Conservation (phyloP, 2,888 invertebrate species). For the Campoplex capitator region DNA sequence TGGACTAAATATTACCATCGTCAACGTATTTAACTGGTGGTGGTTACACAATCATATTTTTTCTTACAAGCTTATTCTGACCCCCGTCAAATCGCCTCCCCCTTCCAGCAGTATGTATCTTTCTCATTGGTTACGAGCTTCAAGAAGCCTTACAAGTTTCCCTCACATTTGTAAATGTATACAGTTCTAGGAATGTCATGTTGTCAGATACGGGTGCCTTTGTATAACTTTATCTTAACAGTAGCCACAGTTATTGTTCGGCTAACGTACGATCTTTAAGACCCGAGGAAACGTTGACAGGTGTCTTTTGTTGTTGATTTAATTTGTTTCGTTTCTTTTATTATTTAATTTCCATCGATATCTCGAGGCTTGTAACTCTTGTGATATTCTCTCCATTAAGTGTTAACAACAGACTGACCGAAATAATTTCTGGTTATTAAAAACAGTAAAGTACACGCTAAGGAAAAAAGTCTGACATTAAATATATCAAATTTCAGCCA, state of each 20-base stretch:
- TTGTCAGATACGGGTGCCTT: conserved; percentile 20
- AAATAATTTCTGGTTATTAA: not conserved
- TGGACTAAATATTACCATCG: not conserved
- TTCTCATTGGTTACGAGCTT: conserved; percentile 76
- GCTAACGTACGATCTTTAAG: conserved; percentile 8
- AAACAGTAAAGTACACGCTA: not conserved
- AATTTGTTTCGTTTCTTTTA: not conserved
- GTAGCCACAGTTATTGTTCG: conserved; percentile 13
- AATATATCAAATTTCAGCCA: conserved; percentile 3
- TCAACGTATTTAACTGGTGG: not conserved
- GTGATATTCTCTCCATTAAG: not conserved
- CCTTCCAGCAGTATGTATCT: conserved; percentile 73
- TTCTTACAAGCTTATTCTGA: conserved; percentile 72
- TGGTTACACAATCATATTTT: conserved; percentile 73
- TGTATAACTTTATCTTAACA: conserved; percentile 26
- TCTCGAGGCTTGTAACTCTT: not conserved
- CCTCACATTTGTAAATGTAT: conserved; percentile 74
- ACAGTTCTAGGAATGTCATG: conserved; percentile 70
- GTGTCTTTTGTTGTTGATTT: not conserved
- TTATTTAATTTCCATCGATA: not conserved
- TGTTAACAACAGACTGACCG: not conserved
- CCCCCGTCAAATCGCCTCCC: conserved; percentile 72
- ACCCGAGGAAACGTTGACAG: conserved; percentile 4
- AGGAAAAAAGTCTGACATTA: not conserved
- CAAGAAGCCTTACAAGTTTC: conserved; percentile 78